These are phyloP conservation scores for Folsomia candida DNA, from an alignment of 2,888 invertebrate species.

Conservation along the genomic window DNA sequence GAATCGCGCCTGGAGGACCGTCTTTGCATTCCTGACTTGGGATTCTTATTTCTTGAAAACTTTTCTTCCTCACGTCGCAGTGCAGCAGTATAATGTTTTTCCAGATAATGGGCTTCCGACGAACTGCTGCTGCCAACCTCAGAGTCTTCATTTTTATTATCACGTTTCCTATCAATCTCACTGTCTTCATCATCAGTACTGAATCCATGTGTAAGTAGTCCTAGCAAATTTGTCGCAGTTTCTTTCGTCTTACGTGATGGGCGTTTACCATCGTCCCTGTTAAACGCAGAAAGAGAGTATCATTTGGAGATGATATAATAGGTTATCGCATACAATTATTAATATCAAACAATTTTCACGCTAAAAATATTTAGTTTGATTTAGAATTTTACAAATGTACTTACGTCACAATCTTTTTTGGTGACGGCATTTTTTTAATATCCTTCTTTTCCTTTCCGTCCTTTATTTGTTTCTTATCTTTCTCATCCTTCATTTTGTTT, in stretches of 20 bases:
- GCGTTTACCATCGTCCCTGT: conserved; percentile 28
- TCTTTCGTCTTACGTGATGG: conserved; percentile 68
- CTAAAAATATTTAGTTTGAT: neutral
- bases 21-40: conserved; percentile 6
- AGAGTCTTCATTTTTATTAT: conserved; percentile 50
- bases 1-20: neutral
- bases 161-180: conserved; percentile 61
- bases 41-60: conserved; percentile 16
- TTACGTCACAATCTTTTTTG: neutral
- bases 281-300: neutral
- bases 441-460: neutral
- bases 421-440: neutral
- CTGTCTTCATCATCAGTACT: conserved; percentile 57
- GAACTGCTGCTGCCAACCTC: conserved; percentile 45
- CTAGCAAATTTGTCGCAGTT: conserved; percentile 72
- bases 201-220: conserved; percentile 68
- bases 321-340: too few relatives aligned
- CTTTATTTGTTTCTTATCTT: neutral
- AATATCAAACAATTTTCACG: neutral
- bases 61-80: conserved; percentile 35
- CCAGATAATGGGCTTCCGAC: conserved; percentile 48
- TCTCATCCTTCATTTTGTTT: conserved; percentile 12
- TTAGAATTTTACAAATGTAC: neutral
- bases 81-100: conserved; percentile 47
- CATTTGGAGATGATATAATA: neutral